These are phyloP conservation scores for Phodopus roborovskii DNA, from an alignment of 2,113 vertebrate genomes.

Conservation along the genomic window DNA sequence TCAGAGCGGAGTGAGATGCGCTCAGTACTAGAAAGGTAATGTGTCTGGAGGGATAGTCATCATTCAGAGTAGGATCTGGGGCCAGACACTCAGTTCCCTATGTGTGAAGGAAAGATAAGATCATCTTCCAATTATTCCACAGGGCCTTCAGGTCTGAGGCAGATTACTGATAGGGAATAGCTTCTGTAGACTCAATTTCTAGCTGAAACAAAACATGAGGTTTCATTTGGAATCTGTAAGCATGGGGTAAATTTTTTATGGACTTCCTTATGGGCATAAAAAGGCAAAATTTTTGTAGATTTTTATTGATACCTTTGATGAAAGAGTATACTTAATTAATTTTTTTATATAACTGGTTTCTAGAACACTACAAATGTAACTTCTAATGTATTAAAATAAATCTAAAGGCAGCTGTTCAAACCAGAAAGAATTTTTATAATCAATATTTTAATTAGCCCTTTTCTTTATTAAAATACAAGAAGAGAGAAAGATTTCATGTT, in stretches of 20 bases:
- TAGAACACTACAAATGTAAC: conserved; percentile 62
- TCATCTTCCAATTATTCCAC: conserved; percentile 64
- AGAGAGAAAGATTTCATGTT: conserved; percentile 67
- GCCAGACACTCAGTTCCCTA: not conserved
- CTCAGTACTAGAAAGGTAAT: conserved; percentile 58
- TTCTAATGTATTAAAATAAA: conserved; percentile 62
- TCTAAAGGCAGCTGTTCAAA: conserved; percentile 21
- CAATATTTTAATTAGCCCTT: conserved; percentile 73
- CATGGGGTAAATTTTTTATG: not conserved
- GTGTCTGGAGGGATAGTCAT: conserved; percentile 32
- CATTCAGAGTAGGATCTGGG: conserved; percentile 46
- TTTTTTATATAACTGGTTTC: conserved; percentile 50
- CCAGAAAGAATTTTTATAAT: conserved; percentile 54
- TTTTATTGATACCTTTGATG: conserved; percentile 44
- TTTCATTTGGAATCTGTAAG: conserved; percentile 40
- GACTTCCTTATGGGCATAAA: not conserved
- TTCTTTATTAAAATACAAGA: conserved; percentile 74
- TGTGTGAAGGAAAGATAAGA: conserved; percentile 50
- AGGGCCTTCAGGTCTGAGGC: conserved; percentile 26
- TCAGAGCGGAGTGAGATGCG: not conserved
- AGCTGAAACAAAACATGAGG: conserved; percentile 54
- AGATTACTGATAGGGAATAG: conserved; percentile 54
- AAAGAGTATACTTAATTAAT: conserved; percentile 52
- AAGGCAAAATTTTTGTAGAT: not conserved
- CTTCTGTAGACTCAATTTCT: conserved; percentile 46